A percentile compares a stretch with the other conserved stretches of the same genome.
Evolutionary conservation across 1,140 invertebrate genomes (phyloP).

Genomic region (Drosophila eugracilis): DNA sequence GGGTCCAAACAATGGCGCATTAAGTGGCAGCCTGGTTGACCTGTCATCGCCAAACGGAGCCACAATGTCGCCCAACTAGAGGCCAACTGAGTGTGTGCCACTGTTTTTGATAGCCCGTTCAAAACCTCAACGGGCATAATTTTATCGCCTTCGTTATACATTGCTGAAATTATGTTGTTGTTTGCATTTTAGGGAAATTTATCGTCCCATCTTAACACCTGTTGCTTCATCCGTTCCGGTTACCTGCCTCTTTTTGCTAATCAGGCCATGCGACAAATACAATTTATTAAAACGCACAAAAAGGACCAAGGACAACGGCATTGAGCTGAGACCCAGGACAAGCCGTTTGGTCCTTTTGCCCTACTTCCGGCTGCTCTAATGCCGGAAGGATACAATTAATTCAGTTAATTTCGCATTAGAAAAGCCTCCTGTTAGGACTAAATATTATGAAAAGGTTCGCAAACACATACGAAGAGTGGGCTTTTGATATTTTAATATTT

Average conservation of each 20-base stretch:
- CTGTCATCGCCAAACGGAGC: constrained; percentile 56
- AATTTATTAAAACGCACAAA: constrained; percentile 67
- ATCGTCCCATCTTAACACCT: constrained; percentile 31
- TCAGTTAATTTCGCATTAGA: constrained; percentile 49
- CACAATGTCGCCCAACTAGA: constrained; percentile 18
- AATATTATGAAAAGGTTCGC: constrained; percentile 25
- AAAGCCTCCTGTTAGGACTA: constrained; percentile 32
- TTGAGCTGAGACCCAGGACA: constrained; percentile 2
- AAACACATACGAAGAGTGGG: background rate
- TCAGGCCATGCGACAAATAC: constrained; percentile 55
- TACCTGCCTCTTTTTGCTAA: constrained; percentile 45
- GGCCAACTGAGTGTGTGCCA: background rate
- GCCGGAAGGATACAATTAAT: constrained; percentile 63
- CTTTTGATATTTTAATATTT: constrained; percentile 8
- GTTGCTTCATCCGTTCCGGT: constrained; percentile 45
- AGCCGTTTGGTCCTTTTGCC: constrained; percentile 7
- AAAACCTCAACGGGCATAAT: constrained; percentile 19
- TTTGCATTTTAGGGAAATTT: constrained; percentile 19
- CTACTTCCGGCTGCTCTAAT: constrained; percentile 42
- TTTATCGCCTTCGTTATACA: constrained; percentile 15
- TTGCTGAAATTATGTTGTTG: background rate
- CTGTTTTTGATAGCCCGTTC: constrained; percentile 14
- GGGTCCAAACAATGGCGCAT: constrained; percentile 37
- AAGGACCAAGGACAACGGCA: constrained; percentile 23
- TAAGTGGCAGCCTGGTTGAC: constrained; percentile 50